Conservation (phyloP, 1,140 invertebrate genomes). For the Bombus waltoni region DNA sequence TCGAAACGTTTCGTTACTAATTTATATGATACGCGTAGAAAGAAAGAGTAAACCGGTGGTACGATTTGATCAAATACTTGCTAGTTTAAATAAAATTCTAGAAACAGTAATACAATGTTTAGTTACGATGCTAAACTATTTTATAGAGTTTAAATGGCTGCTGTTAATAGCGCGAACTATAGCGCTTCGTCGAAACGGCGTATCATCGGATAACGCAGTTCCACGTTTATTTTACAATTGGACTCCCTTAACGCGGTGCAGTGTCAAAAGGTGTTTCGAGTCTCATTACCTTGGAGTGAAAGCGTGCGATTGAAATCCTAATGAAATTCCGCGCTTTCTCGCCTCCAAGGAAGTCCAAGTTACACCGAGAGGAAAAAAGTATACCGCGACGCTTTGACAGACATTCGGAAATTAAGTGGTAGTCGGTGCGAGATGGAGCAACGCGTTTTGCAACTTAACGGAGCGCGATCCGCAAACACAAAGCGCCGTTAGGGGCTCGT, state of each 20-base stretch:
- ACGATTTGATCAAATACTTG: neutral
- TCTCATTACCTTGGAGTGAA: neutral
- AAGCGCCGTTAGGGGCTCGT: neutral
- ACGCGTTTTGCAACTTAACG: conserved; percentile 44
- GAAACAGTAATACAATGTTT: too few relatives aligned
- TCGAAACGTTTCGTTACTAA: neutral
- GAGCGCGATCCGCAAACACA: conserved; percentile 30
- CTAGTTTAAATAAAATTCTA: too few relatives aligned
- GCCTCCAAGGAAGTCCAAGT: neutral
- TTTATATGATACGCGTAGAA: neutral
- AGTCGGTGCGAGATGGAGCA: neutral
- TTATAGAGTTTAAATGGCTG: too few relatives aligned
- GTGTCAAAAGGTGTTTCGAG: neutral
- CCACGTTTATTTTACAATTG: neutral
- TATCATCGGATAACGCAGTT: neutral
- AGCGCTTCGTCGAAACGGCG: neutral
- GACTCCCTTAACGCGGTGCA: too few relatives aligned
- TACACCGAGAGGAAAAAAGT: neutral
- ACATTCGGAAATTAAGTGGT: conserved; percentile 45
- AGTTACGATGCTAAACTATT: too few relatives aligned
- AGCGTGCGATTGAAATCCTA: neutral
- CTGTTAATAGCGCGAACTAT: too few relatives aligned
- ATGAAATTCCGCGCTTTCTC: neutral
- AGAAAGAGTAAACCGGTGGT: neutral
- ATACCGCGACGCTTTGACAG: conserved; percentile 6